Evolutionary conservation across 2,888 invertebrate species (phyloP), one percentile per base, ranked within the genome.

Genomic region (Apodemia duryi): DNA sequence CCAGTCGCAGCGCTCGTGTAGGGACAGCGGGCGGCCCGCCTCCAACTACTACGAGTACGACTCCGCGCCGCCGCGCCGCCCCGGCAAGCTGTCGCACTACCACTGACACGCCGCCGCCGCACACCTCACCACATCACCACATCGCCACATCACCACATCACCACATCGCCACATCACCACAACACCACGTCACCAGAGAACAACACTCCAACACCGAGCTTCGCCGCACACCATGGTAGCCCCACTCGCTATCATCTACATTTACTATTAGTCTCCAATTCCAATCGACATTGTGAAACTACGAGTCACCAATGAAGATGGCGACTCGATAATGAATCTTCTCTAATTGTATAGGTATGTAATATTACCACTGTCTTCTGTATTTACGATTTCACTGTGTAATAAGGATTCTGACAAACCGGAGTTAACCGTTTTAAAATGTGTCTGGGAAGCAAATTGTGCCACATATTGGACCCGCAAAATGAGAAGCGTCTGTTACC

Each of bases 41-140:
- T 96, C 96, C 68, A 97, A 96, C 86, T 96, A 95, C 85, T 97
- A 96, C 84, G 97, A 97, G 84, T 97, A 97, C 84, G 97, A 97
- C 83, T 95, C 94, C 72, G 94, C 96, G 46, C 95, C 95, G 49
- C 88, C 88, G 13, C 71, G 91, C 13, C 72, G 88, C 11, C 87
- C 90, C 0, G 90, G 89, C 62, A 90, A 90, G 67, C 85, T 90
- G 4, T 86, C 95, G 35, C 93, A 93, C 71, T 92, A 88, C 78
- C 91, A 90, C 83, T 94, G 79, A 84, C 41, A 10, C 9, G 2
- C 10, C 43, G 3, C 43, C 43, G 2, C 43, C 43, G 10, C 10
- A 10, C 29, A 9, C 1, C 49, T 11, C 21, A 35, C 11, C 57
- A 29, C 64, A 21, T 3, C 32, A 32, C 32, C 32, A 32, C 32